Evolutionary conservation across 37 sponge, comb jelly and placozoan genomes (phyloP).

Genomic region (Oscarella lobularis): DNA sequence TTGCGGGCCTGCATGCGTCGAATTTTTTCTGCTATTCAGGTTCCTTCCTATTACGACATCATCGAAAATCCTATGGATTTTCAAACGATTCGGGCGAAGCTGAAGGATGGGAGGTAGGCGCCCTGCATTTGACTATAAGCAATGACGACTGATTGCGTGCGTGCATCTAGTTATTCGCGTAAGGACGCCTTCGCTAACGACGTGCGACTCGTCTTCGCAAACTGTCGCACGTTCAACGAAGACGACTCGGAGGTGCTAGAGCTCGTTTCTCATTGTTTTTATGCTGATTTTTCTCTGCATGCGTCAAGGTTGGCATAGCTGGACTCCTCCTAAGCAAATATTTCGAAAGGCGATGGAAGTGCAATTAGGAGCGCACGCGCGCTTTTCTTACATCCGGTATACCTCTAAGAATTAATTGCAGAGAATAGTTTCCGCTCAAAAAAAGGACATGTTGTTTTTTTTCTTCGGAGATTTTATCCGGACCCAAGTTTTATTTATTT

Average conservation of each 20-base stretch:
- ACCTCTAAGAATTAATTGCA: too few species aligned
- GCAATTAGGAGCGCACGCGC: too few species aligned
- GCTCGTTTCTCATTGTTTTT: background rate
- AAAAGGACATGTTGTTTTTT: too few species aligned
- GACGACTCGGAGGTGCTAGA: constrained; percentile 66
- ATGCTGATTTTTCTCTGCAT: background rate
- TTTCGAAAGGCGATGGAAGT: constrained; percentile 70
- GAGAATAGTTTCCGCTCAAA: too few species aligned
- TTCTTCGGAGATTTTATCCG: too few species aligned
- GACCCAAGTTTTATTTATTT: too few species aligned
- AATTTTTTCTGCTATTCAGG: constrained; percentile 7
- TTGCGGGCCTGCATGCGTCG: background rate
- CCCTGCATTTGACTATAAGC: background rate
- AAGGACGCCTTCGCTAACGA: constrained; percentile 55
- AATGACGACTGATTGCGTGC: background rate
- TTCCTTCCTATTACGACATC: constrained; percentile 68
- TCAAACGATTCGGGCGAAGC: constrained; percentile 49
- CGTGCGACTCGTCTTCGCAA: constrained; percentile 57
- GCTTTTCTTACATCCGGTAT: too few species aligned
- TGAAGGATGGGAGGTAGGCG: constrained; percentile 39
- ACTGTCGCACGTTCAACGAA: constrained; percentile 81
- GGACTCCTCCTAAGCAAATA: constrained; percentile 49
- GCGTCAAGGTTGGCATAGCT: constrained; percentile 55
- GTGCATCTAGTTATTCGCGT: constrained; percentile 33
- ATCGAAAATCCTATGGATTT: constrained; percentile 87